Evolutionary conservation across 2,888 invertebrate genomes (phyloP).

Genomic region (Synergus gifuensis): DNA sequence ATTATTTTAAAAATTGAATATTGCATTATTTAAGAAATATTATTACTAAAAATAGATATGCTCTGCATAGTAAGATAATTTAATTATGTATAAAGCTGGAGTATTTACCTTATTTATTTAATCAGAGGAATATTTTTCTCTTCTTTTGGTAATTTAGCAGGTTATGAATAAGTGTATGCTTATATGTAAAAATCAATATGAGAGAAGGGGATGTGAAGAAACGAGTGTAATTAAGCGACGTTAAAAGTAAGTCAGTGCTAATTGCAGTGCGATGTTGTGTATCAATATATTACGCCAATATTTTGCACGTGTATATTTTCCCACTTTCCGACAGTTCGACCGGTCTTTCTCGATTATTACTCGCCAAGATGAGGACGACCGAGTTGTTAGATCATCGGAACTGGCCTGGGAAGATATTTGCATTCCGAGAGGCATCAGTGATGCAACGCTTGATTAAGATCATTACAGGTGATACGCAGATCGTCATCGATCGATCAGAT

Average conservation of each 20-base stretch:
- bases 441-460: slow-evolving; percentile 33
- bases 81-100: not conserved
- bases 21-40: too few species aligned
- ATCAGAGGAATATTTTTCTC: not conserved
- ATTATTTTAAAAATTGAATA: too few species aligned
- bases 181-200: slow-evolving; percentile 14
- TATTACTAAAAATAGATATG: too few species aligned
- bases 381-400: slow-evolving; percentile 33
- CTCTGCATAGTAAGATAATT: not conserved
- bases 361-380: not conserved
- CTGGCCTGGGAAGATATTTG: slow-evolving; percentile 38
- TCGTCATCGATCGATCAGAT: slow-evolving; percentile 35
- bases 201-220: slow-evolving; percentile 16
- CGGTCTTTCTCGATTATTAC: slow-evolving; percentile 20
- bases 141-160: not conserved
- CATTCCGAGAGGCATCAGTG: slow-evolving; percentile 25
- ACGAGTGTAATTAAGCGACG: slow-evolving; percentile 11
- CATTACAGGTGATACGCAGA: slow-evolving; percentile 24
- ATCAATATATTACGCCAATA: slow-evolving; percentile 22
- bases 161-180: not conserved
- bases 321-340: slow-evolving; percentile 4
- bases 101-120: not conserved
- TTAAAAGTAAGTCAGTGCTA: slow-evolving; percentile 32
- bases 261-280: slow-evolving; percentile 15
- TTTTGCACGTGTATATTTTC: slow-evolving; percentile 25